Conservation (phyloP, 2,888 invertebrate species). For the Chloroclystis v-ata region DNA sequence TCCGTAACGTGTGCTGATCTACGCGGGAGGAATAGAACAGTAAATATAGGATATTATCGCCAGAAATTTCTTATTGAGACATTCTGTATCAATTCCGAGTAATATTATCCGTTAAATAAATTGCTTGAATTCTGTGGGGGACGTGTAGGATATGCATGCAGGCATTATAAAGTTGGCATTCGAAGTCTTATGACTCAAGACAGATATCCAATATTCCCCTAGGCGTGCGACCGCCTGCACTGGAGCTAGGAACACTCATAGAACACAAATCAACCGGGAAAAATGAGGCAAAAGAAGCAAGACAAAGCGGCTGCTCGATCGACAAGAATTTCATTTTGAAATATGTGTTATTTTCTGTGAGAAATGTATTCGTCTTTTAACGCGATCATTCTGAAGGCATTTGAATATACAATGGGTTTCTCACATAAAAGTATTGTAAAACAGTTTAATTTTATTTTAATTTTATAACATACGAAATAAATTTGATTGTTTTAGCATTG, state of each 20-base stretch:
- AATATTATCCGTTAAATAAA: slow-evolving; percentile 34
- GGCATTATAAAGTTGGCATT: slow-evolving; percentile 55
- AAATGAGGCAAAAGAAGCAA: slow-evolving; percentile 55
- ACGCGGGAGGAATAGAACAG: slow-evolving; percentile 28
- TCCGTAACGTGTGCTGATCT: slow-evolving; percentile 31
- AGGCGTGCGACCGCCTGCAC: slow-evolving; percentile 52
- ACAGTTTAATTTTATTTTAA: no score
- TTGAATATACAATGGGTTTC: no score
- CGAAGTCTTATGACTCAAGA: slow-evolving; percentile 64
- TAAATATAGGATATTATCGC: slow-evolving; percentile 27
- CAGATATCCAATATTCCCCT: slow-evolving; percentile 66
- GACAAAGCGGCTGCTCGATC: slow-evolving; percentile 63
- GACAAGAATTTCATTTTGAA: slow-evolving; percentile 64
- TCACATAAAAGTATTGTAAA: no score
- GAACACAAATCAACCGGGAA: slow-evolving; percentile 64
- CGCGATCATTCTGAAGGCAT: slow-evolving; percentile 44
- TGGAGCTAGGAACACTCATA: slow-evolving; percentile 49
- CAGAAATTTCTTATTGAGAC: slow-evolving; percentile 5
- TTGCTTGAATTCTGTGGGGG: slow-evolving; percentile 37
- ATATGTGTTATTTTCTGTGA: slow-evolving; percentile 65
- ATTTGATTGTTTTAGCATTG: no score
- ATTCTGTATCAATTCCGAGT: slow-evolving; percentile 11
- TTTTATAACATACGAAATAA: no score
- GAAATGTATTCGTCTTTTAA: slow-evolving; percentile 58
- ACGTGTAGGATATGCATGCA: slow-evolving; percentile 40